Evolutionary conservation across 92 coral and sea anemone genomes (phyloP), one percentile per base, ranked within the genome.

Genomic region (Epizoanthus scotinus): DNA sequence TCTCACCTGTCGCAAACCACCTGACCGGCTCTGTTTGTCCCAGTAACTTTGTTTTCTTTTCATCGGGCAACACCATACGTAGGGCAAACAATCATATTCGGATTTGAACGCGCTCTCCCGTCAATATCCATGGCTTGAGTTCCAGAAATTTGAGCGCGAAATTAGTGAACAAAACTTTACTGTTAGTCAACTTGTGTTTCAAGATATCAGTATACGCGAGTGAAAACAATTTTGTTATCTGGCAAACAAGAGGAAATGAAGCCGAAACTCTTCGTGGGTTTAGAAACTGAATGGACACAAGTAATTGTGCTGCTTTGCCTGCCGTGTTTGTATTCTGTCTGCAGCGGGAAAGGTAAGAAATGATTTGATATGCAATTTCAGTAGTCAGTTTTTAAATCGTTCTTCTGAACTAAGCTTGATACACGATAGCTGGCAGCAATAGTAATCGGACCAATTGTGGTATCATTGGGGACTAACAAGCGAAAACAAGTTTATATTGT

Each of bases 1-100:
- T 59, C 40, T 68, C 81, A 75, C 81, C 81, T 75, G 81, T 59
- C 81, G 21, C 27, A 6, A 57, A 47, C 59, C 81, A 75, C 81
- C 81, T 75, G 81, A 75, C 67, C 14, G 2, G 63, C 52, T 36
- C 69, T 59, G 61, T 54, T 75, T 75, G 44, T 66, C 26, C 68
- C 68, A 21, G 67, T 75, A 75, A 40, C 81, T 75, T 75, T 75
- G 81, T 75, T 75, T 59, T 75, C 55, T 1, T 59, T 75, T 75
- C 81, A 75, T 52, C 27, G 29, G 18, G 55, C 55, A 71, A 71
- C 27, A 61, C 49, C 78, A 18, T 75, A 27, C 68, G 63, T 34
- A 59, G 61, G 63, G 67, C 49, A 75, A 75, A 75, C 67, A 57
- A 59, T 36, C 20, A 14, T 29, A n/a, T 75, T 26, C 42, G 81